Evolutionary conservation across 2,113 vertebrate genomes (phyloP).

Genomic region (Colaptes auratus): DNA sequence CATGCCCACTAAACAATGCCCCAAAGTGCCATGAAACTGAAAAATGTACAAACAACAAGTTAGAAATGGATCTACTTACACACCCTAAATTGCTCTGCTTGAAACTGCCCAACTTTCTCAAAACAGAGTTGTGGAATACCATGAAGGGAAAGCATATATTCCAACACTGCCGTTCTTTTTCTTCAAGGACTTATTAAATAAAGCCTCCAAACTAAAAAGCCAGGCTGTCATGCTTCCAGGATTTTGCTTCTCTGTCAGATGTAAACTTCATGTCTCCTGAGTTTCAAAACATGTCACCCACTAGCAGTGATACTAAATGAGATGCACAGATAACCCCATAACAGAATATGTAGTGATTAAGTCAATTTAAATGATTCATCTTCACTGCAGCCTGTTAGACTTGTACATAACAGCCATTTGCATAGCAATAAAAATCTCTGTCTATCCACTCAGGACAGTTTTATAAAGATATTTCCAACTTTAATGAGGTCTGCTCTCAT

Average conservation of each 20-base stretch:
- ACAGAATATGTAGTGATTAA: neutral
- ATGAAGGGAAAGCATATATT: constrained; percentile 42
- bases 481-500: neutral
- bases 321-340: neutral
- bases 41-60: neutral
- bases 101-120: neutral
- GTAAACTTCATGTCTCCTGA: neutral
- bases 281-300: neutral
- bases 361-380: constrained; percentile 47
- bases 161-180: neutral
- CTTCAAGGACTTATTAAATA: constrained; percentile 34
- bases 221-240: neutral
- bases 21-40: too few species aligned
- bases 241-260: neutral
- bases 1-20: too few species aligned
- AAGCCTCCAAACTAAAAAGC: constrained; percentile 19
- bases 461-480: neutral
- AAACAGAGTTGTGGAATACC: constrained; percentile 1
- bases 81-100: neutral
- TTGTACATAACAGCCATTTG: neutral
- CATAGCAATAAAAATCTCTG: constrained; percentile 19
- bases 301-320: neutral
- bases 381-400: neutral
- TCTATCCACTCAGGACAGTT: neutral
- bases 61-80: neutral